These are phyloP conservation scores for Neomorphus geoffroyi DNA, from an alignment of 2,797 vertebrate species.

Conservation along the genomic window DNA sequence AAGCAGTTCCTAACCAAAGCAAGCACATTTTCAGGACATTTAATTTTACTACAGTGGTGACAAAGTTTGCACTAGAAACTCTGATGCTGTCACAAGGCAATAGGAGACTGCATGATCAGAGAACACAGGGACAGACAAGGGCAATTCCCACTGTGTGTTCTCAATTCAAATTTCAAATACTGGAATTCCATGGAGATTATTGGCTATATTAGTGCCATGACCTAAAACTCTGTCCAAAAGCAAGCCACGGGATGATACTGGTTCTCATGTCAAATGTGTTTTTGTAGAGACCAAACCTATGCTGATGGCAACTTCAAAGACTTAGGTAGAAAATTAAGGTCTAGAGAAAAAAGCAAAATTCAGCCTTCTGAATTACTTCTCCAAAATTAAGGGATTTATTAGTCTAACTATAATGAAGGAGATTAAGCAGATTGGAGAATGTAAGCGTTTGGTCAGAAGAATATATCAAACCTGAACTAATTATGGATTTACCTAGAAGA, in stretches of 20 bases:
- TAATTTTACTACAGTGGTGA: neutral
- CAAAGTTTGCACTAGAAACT: neutral
- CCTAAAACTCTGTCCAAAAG: neutral
- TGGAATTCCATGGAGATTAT: neutral
- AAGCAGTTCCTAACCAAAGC: neutral
- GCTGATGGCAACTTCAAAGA: neutral
- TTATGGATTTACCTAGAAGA: neutral
- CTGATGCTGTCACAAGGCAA: neutral
- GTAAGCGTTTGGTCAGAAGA: neutral
- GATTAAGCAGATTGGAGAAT: neutral
- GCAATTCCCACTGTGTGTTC: neutral
- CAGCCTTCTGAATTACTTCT: neutral
- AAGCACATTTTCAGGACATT: neutral
- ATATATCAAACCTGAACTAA: neutral
- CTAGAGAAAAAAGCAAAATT: neutral
- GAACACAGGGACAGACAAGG: neutral
- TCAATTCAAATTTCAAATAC: neutral
- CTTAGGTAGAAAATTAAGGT: neutral
- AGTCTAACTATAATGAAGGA: neutral
- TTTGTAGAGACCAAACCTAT: neutral
- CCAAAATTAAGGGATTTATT: neutral
- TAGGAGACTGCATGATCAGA: neutral
- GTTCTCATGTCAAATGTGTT: neutral
- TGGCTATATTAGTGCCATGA: neutral
- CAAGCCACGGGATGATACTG: neutral